Percentiles rank a stretch among this genome's conserved stretches.
Evolutionary conservation across 2,113 vertebrate genomes (phyloP).

Genomic region (Gila orcuttii): DNA sequence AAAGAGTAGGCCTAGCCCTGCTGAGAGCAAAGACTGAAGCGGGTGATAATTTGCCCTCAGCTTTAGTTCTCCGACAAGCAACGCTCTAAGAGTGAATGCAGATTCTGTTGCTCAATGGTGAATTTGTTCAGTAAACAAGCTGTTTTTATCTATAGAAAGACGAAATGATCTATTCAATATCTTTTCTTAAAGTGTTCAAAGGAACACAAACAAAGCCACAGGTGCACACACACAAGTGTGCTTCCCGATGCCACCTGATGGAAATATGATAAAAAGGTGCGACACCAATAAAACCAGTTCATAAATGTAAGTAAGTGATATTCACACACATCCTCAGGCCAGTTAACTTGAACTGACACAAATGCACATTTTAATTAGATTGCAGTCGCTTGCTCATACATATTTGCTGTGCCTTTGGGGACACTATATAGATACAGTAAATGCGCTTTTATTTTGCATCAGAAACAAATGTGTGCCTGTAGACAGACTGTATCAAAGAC

Average conservation of each 20-base stretch:
- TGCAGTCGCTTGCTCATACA: not conserved
- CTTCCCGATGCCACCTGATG: not conserved
- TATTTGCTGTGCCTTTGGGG: not conserved
- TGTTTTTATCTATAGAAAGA: constrained; percentile 20
- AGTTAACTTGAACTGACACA: not conserved
- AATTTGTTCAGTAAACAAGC: constrained; percentile 27
- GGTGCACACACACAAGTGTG: not conserved
- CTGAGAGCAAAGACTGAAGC: not conserved
- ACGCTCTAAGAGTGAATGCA: not conserved
- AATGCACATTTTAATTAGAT: not conserved
- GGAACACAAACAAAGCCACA: constrained; percentile 13
- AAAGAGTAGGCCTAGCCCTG: constrained; percentile 19
- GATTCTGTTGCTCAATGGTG: not conserved
- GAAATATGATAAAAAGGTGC: not conserved
- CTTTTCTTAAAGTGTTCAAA: not conserved
- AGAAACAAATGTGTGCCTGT: constrained; percentile 13
- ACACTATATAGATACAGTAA: not conserved
- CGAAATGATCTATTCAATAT: constrained; percentile 15
- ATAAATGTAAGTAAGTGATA: not conserved
- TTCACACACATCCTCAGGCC: not conserved
- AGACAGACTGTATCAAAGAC: constrained; percentile 38
- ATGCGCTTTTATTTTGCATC: not conserved
- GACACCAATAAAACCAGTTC: not conserved
- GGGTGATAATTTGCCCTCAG: constrained; percentile 19
- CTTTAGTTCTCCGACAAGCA: constrained; percentile 14